These are phyloP conservation scores for Criorhina ranunculi DNA, from an alignment of 2,888 invertebrate species.

Conservation along the genomic window DNA sequence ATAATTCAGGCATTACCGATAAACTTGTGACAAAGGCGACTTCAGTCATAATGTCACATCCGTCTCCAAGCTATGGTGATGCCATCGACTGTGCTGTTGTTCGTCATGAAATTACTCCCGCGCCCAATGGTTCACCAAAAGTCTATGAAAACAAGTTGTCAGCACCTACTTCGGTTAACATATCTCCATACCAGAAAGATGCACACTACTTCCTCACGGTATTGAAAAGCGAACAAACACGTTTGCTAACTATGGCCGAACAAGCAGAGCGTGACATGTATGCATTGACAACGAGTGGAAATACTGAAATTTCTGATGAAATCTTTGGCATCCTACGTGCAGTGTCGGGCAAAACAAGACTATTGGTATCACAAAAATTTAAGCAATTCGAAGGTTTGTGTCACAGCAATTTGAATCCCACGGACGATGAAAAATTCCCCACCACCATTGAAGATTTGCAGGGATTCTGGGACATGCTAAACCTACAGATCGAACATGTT, in stretches of 20 bases:
- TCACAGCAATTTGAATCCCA: slow-evolving; percentile 87
- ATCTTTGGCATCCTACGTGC: slow-evolving; percentile 92
- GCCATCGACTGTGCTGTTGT: slow-evolving; percentile 56
- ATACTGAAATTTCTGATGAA: slow-evolving; percentile 88
- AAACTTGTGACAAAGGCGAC: slow-evolving; percentile 40
- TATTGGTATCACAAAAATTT: slow-evolving; percentile 95
- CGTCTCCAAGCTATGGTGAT: slow-evolving; percentile 45
- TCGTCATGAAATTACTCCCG: slow-evolving; percentile 53
- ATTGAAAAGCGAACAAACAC: slow-evolving; percentile 89
- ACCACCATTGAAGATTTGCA: slow-evolving; percentile 94
- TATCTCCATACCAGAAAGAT: slow-evolving; percentile 82
- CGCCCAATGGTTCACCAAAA: slow-evolving; percentile 13
- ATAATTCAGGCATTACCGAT: slow-evolving; percentile 43
- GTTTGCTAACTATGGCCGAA: slow-evolving; percentile 88
- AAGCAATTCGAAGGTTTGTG: slow-evolving; percentile 92
- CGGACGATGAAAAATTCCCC: slow-evolving; percentile 90
- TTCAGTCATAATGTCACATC: slow-evolving; percentile 57
- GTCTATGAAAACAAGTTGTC: slow-evolving; percentile 20
- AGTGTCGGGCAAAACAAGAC: slow-evolving; percentile 93
- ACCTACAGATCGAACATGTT: slow-evolving; percentile 94
- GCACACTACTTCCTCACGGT: slow-evolving; percentile 91
- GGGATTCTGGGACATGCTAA: slow-evolving; percentile 98
- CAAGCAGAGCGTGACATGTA: slow-evolving; percentile 88
- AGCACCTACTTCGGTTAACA: slow-evolving; percentile 38
- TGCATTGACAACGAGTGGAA: slow-evolving; percentile 81